phyloP scores from a whole-genome alignment of 2,888 invertebrate genomes.

The Ganaspis brasiliensis region DNA sequence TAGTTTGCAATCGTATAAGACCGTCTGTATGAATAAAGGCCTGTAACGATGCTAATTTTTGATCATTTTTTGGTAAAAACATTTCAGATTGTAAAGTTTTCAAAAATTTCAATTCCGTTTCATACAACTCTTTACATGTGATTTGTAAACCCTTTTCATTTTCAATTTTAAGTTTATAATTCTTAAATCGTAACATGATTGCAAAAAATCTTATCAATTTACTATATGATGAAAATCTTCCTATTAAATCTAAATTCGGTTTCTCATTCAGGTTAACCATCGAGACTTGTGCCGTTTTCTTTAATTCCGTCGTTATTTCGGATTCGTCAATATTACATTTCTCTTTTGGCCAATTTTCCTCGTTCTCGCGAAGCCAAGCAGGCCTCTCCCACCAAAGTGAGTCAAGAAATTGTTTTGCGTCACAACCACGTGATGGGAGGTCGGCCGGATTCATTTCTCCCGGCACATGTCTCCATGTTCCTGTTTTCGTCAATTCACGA shows the following conservation, averaged over 20 bases:
- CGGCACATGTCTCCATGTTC: conserved; percentile 69
- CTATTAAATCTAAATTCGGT: not conserved
- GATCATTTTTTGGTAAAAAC: conserved; percentile 39
- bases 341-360: conserved; percentile 42
- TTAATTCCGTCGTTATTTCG: conserved; percentile 44
- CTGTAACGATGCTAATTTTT: conserved; percentile 29
- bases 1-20: conserved; percentile 47
- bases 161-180: conserved; percentile 39
- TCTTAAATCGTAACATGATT: conserved; percentile 46
- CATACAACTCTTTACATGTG: conserved; percentile 39
- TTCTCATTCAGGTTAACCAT: conserved; percentile 23
- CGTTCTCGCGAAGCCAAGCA: conserved; percentile 62
- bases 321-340: conserved; percentile 10
- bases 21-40: conserved; percentile 36
- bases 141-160: conserved; percentile 26
- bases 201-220: conserved; percentile 48
- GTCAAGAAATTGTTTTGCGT: conserved; percentile 33
- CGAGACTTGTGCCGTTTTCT: conserved; percentile 23
- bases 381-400: conserved; percentile 73
- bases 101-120: conserved; percentile 38
- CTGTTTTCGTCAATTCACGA: conserved; percentile 50
- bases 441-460: conserved; percentile 68
- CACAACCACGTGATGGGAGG: conserved; percentile 72
- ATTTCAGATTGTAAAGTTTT: conserved; percentile 43
- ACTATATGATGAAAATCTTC: conserved; percentile 43